phyloP scores from a whole-genome alignment of 2,797 vertebrate genomes.

The Distichodus sexfasciatus region DNA sequence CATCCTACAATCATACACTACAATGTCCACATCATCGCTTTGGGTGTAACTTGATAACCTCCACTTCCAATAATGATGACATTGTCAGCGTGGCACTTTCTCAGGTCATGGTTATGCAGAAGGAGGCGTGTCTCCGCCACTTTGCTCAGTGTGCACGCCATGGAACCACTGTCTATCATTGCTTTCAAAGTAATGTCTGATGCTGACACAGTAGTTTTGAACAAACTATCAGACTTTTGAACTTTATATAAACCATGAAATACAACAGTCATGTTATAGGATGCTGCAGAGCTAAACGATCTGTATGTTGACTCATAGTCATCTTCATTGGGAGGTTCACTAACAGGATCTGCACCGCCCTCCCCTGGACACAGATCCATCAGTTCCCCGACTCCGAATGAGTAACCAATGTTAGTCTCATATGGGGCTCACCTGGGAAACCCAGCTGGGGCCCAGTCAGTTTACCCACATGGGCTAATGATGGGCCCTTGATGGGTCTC shows the following conservation, averaged over 20 bases:
- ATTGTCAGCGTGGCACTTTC: constrained; percentile 15
- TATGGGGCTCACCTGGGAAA: too few species aligned
- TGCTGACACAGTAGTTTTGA: constrained; percentile 37
- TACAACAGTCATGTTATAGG: constrained; percentile 12
- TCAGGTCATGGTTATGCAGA: neutral
- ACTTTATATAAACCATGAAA: constrained; percentile 23
- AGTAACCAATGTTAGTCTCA: too few species aligned
- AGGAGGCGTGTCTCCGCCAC: constrained; percentile 2
- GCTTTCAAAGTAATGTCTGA: constrained; percentile 8
- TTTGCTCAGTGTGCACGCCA: constrained; percentile 41
- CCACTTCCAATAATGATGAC: constrained; percentile 47
- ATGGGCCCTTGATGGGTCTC: too few species aligned
- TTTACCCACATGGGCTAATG: too few species aligned
- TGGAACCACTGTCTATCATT: constrained; percentile 45
- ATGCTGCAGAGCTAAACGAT: neutral
- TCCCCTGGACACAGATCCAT: neutral
- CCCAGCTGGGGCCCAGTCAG: too few species aligned
- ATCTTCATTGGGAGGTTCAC: neutral
- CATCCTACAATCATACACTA: constrained; percentile 35
- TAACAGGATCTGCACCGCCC: neutral
- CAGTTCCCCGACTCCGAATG: neutral
- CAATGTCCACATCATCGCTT: constrained; percentile 15
- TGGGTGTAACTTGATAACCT: constrained; percentile 28
- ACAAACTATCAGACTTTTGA: constrained; percentile 24
- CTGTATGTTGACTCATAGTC: neutral